Base-by-base conservation (phyloP, 2,888 invertebrate species). In the Schizaphis graminum region DNA sequence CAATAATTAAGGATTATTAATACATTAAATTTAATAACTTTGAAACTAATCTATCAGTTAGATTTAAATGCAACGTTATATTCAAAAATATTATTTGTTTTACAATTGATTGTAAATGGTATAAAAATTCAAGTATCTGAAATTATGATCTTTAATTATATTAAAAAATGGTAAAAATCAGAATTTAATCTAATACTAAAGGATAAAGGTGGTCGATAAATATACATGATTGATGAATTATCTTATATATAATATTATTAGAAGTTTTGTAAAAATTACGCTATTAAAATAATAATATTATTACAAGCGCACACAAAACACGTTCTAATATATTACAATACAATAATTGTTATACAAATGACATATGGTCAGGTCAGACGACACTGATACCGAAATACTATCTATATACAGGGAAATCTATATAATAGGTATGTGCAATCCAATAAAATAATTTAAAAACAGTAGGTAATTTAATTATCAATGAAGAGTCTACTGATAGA, bases 231-330 rank as follows among this genome's bases (percentile, higher is more conserved):
- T 77, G 21, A 35, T 77, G 8, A 77, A 77, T 35, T 21, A 35
- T 21, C 35, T 21, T 35, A 7, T 77, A 47, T 44, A 35, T 16
- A 35, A 77, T 77, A n/a, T n/a, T 67, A 35, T 35, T 67, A 77
- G 35, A 35, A 35, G 77, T 77, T 77, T 77, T 35, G 21, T 35
- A 35, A 77, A 77, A 35, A 77, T 35, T 35, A 21, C 77, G 35
- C 35, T 47, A 47, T 47, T 47, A 47, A 47, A 47, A 47, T 47
- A 47, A 67, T n/a, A 35, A 49, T 89, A 61, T 26, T 89, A 89
- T 61, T 91, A 86, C 91, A 91, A 92, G 87, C 92, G 87, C 92
- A 92, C 86, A 92, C 87, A 92, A 87, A 92, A 92, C 57, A 92
- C 87, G 49, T 92, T 49, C 47, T 67, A 92, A 49, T 84, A 67